Base-by-base conservation (phyloP, 2,888 invertebrate species). In the Hermodice carunculata region DNA sequence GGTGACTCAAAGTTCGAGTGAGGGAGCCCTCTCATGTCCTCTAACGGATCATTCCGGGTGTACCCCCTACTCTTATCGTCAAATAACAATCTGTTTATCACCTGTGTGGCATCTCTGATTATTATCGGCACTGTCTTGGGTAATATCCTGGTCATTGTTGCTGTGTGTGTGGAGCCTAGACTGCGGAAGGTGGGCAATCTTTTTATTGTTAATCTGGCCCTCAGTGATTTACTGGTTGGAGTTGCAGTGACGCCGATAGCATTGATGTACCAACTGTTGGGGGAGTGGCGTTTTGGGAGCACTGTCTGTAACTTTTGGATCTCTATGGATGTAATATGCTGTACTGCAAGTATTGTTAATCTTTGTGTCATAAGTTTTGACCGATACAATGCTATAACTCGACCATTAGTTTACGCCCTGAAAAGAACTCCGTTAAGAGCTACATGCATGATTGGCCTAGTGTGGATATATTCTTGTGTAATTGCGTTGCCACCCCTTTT, bases 321-420 rank as follows among this genome's bases (percentile, higher is more conserved):
- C 4, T 86, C 87, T 0, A 82, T 87, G 37, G 88, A 88, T 75
- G 85, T 89, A n/a, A 84, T 87, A 8, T 80, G 88, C 64, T 89
- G 88, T 74, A 88, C 88, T 5, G 88, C 88, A 3, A 88, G 88
- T 22, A 88, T 88, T 49, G 81, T 88, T 8, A 89, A 88, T 73
- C 78, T 88, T 48, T 88, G 88, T 70, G 84, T 86, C 78, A 88
- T 88, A 46, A 86, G 87, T 40, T 86, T 88, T 17, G 88, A 89
- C 72, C 77, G 87, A 19, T 88, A 87, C 70, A 78, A 86, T 62
- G 86, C 86, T 17, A 88, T 88, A 44, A 87, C 76, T 92, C 94
- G 95, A 82, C 97, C 98, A 29, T 87, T 98, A 76, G 94, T 95
- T 81, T 97, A 97, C 86, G 95, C 96, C 4, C 95, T 96, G 31